A percentile compares a stretch with the other conserved stretches of the same genome.
phyloP scores from a whole-genome alignment of 1,140 invertebrate genomes.

The Trichomalopsis sarcophagae region DNA sequence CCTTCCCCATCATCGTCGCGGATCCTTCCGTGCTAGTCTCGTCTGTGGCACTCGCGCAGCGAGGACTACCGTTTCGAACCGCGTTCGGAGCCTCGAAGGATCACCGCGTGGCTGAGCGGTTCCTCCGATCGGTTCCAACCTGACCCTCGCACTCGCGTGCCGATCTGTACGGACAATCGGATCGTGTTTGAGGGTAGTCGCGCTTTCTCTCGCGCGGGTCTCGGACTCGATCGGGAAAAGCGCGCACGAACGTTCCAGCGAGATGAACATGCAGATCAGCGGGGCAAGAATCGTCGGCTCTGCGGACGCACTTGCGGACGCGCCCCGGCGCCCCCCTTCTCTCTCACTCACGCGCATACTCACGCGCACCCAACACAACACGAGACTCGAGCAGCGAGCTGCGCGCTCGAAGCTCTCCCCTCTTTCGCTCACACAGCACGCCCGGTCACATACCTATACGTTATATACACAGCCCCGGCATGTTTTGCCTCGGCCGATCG shows the following conservation, averaged over 20 bases:
- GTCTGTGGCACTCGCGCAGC: constrained; percentile 39
- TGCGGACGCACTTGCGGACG: no score
- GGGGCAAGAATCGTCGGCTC: constrained; percentile 63
- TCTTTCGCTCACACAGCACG: no score
- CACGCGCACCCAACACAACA: no score
- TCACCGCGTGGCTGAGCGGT: not conserved
- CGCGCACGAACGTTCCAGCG: constrained; percentile 1
- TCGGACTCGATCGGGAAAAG: not conserved
- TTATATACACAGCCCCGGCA: no score
- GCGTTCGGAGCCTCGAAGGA: not conserved
- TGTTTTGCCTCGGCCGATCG: no score
- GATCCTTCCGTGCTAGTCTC: constrained; percentile 34
- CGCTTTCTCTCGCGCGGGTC: not conserved
- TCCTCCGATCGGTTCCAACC: not conserved
- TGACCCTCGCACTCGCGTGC: not conserved
- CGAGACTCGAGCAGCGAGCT: no score
- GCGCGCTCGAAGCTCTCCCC: no score
- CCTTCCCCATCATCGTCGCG: constrained; percentile 41
- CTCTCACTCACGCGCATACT: no score
- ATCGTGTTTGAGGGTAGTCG: not conserved
- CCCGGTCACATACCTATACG: no score
- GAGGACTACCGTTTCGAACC: not conserved
- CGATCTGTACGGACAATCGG: not conserved
- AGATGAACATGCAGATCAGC: constrained; percentile 29
- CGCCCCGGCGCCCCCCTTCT: no score